These are phyloP conservation scores for Glomeris maerens DNA, from an alignment of 1,140 invertebrate species.

Conservation along the genomic window DNA sequence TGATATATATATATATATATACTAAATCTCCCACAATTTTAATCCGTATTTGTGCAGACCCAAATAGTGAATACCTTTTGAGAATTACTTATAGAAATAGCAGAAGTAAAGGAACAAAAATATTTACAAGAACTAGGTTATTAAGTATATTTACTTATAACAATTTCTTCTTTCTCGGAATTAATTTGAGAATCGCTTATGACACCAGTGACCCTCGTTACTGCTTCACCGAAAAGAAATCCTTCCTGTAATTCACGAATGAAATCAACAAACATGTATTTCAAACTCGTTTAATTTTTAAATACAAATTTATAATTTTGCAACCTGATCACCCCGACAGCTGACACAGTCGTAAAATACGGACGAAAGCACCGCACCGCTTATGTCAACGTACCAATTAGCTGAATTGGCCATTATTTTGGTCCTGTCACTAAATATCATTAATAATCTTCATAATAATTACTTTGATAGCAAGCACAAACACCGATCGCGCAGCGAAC, in stretches of 20 bases:
- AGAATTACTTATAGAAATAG: not conserved
- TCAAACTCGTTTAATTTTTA: not conserved
- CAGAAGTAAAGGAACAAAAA: not conserved
- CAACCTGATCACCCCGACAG: not conserved
- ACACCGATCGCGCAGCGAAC: not conserved
- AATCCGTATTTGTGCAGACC: not conserved
- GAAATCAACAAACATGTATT: not conserved
- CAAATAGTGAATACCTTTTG: not conserved
- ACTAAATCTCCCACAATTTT: not conserved
- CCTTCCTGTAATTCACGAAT: slow-evolving; percentile 2
- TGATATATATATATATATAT: not conserved
- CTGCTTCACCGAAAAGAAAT: not conserved
- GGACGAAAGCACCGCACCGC: not conserved
- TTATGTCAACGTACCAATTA: not conserved
- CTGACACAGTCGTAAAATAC: not conserved
- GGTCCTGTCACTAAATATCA: too few species aligned
- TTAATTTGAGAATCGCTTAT: slow-evolving; percentile 5
- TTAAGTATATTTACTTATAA: slow-evolving; percentile 1
- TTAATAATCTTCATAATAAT: not conserved
- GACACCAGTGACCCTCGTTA: not conserved
- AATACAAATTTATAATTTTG: slow-evolving; percentile 1
- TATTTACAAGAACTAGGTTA: not conserved
- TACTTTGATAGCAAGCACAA: not conserved
- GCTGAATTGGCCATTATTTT: too few species aligned
- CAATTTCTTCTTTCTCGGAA: not conserved